Percentiles rank a stretch among this genome's conserved stretches.
Conservation (phyloP, 1,140 invertebrate species). For the Drosophila busckii region DNA sequence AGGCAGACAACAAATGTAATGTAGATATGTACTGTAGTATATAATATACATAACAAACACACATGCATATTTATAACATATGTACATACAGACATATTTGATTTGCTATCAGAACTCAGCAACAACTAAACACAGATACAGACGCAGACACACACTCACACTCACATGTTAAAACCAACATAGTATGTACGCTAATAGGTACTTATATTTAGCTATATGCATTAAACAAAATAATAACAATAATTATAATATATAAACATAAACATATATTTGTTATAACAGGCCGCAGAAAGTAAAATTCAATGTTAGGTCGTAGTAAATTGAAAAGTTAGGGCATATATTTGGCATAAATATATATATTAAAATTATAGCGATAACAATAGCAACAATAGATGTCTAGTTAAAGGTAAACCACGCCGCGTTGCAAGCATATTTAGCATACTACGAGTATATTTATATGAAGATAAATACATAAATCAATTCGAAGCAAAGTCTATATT, state of each 20-base stretch:
- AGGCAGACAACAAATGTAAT: conserved; percentile 37
- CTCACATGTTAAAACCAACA: conserved; percentile 72
- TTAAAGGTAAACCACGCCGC: conserved; percentile 46
- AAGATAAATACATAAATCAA: conserved; percentile 45
- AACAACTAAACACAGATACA: conserved; percentile 1
- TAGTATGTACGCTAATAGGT: conserved; percentile 3
- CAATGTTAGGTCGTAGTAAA: conserved; percentile 43
- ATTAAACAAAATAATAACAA: conserved; percentile 47
- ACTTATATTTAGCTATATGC: conserved; percentile 11
- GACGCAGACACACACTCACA: neutral
- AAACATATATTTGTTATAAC: conserved; percentile 50
- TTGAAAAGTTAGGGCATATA: conserved; percentile 32
- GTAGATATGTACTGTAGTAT: conserved; percentile 73
- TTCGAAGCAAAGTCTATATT: conserved; percentile 39
- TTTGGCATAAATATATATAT: conserved; percentile 19
- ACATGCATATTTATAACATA: conserved; percentile 43
- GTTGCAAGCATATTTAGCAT: conserved; percentile 57
- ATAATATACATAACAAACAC: conserved; percentile 19
- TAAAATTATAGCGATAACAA: conserved; percentile 55
- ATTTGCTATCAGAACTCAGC: no score
- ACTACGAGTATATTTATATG: conserved; percentile 15
- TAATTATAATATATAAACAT: conserved; percentile 14
- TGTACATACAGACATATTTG: neutral
- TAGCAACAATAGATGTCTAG: conserved; percentile 66
- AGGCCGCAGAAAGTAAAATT: conserved; percentile 28